Evolutionary conservation across 2,797 vertebrate species (phyloP), one percentile per base, ranked within the genome.

Genomic region (Poecile montanus): DNA sequence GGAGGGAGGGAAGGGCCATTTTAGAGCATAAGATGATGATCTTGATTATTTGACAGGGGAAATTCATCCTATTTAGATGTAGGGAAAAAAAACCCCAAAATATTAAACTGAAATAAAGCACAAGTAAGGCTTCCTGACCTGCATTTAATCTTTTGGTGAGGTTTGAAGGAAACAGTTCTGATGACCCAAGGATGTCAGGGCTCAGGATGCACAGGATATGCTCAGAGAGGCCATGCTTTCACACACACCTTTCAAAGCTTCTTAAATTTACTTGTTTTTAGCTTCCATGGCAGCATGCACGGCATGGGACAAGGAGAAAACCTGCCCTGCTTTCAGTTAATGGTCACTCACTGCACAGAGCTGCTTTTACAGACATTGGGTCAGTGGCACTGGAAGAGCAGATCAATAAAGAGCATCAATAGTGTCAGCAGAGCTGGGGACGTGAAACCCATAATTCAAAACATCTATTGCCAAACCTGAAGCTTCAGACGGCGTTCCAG

Each of bases 211-310:
- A 26, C 19, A 38, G 63, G 17, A 21, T 9, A 1, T 6, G 7
- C 38, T 68, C 3, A 3, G 30, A 27, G 42, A 57, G 22, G 16
- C 7, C 23, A 4, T 6, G 1, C 13, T 80, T 65, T 23, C 8
- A 44, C 40, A 16, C 0, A 1, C 0, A 0, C 23, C 38, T 44
- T 13, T 61, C 4, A 57, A 67, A 73, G 4, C 13, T 19, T 53
- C 26, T 56, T 38, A 42, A 27, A 13, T 79, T 78, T 15, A 10
- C 21, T 44, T 40, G 10, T 26, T 61, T 89, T 38, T 36, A 74
- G 21, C 23, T 77, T 42, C 34, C 2, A 2, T 13, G 32, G 54
- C 53, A 86, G 36, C 26, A 10, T 0, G 7, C 61, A 47, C n/a
- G 61, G 68, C 20, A 9, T 19, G 26, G 72, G 26, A 14, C 21